Evolutionary conservation across 2,888 invertebrate genomes (phyloP).

Genomic region (Spisula subtruncata): DNA sequence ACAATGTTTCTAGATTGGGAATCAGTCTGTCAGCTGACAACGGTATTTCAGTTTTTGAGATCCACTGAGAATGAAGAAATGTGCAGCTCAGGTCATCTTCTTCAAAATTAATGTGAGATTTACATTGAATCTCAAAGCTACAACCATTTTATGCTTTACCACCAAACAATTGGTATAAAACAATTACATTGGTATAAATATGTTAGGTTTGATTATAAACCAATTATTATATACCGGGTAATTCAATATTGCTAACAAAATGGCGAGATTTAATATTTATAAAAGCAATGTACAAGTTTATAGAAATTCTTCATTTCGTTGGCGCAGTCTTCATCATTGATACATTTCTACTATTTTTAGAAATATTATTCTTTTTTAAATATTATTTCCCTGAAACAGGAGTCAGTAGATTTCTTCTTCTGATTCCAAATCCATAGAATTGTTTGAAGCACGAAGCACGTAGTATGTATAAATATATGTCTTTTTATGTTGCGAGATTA

Average conservation of each 20-base stretch:
- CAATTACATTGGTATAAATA: background rate
- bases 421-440: background rate
- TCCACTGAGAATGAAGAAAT: background rate
- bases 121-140: no score
- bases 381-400: background rate
- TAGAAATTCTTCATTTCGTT: background rate
- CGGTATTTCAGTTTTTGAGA: background rate
- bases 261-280: background rate
- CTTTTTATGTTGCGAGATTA: background rate
- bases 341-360: background rate
- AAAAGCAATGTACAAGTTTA: background rate
- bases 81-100: no score
- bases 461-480: background rate
- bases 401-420: background rate
- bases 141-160: background rate
- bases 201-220: background rate
- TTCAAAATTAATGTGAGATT: no score
- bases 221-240: background rate
- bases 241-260: conserved; percentile 6
- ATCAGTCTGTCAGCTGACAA: background rate
- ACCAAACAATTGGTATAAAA: background rate
- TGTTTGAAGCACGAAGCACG: background rate
- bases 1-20: background rate
- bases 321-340: background rate
- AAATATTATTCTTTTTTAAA: background rate